Evolutionary conservation across 92 coral and sea anemone genomes (phyloP).

Genomic region (Hydrozoanthus gracilis): DNA sequence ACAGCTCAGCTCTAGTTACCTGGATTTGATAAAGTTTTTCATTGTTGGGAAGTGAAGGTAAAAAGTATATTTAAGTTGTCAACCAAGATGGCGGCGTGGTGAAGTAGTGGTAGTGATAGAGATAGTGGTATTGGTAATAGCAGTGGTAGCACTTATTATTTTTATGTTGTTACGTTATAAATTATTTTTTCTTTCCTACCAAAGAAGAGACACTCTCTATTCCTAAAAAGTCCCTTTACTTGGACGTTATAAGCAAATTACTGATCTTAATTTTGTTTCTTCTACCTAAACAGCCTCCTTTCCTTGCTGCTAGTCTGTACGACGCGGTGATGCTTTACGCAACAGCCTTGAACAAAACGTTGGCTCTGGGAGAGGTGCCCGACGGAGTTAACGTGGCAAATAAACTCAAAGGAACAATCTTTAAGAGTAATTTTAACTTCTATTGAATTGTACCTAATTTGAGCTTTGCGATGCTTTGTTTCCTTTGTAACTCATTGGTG

Average conservation of each 20-base stretch:
- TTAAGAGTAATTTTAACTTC: constrained; percentile 44
- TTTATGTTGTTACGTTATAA: no score
- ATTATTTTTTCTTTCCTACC: no score
- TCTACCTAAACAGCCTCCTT: constrained; percentile 32
- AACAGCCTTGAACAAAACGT: constrained; percentile 51
- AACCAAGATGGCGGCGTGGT: no score
- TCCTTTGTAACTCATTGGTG: no score
- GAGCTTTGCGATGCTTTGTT: background rate
- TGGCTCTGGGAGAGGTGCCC: constrained; percentile 38
- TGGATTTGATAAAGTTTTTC: no score
- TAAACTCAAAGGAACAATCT: constrained; percentile 49
- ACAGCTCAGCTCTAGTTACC: background rate
- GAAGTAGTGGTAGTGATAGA: no score
- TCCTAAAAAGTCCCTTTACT: no score
- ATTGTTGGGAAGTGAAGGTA: no score
- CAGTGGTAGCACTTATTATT: no score
- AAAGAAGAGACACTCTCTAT: background rate
- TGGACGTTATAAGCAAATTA: background rate
- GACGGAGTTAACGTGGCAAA: constrained; percentile 42
- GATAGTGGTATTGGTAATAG: no score
- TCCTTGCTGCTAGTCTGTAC: constrained; percentile 52
- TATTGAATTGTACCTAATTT: background rate
- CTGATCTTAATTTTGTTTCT: background rate
- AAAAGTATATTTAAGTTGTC: no score
- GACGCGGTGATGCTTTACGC: constrained; percentile 57